Conservation (phyloP, 2,797 vertebrate genomes). For the Poecilia picta region DNA sequence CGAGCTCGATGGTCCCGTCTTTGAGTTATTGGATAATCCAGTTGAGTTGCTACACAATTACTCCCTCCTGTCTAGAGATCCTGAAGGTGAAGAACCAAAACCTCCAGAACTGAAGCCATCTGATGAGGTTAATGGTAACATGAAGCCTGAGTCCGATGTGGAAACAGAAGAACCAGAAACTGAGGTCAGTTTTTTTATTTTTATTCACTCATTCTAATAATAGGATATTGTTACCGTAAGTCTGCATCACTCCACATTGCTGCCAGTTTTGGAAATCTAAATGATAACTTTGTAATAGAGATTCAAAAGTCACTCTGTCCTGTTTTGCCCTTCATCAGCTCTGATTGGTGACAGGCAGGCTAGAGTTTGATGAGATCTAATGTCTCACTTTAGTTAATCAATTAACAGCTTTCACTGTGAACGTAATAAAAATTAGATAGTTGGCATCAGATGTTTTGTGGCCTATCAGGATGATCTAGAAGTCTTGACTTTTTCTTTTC, state of each 20-base stretch:
- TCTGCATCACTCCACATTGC: neutral
- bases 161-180: conserved; percentile 19
- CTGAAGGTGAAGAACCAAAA: conserved; percentile 34
- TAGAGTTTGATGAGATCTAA: neutral
- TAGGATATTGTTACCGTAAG: neutral
- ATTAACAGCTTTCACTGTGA: neutral
- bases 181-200: conserved; percentile 57
- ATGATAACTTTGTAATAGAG: neutral
- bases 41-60: conserved; percentile 71
- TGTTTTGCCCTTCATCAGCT: no score
- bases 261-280: neutral
- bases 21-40: conserved; percentile 57
- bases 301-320: neutral
- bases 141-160: conserved; percentile 8
- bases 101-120: conserved; percentile 19
- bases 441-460: neutral
- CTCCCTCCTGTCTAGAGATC: conserved; percentile 49
- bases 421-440: neutral
- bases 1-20: conserved; percentile 60
- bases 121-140: conserved; percentile 38
- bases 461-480: neutral
- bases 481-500: neutral
- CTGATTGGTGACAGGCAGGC: neutral
- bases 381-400: neutral
- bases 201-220: neutral